Conservation (phyloP, 1,140 invertebrate genomes). For the Drosophila tsacasi region DNA sequence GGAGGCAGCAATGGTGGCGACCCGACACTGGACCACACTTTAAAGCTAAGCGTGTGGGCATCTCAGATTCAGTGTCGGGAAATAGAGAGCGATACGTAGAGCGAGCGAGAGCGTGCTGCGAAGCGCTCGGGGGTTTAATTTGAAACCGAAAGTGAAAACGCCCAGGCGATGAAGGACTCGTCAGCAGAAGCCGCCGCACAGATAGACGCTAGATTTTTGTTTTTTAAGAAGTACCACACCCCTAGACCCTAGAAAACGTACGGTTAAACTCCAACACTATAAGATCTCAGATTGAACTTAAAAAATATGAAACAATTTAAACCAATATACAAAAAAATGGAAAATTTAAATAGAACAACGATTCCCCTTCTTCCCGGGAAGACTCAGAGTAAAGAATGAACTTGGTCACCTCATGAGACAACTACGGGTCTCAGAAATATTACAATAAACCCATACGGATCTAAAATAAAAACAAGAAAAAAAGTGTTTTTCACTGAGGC, state of each 20-base stretch:
- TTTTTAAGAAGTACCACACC: constrained; percentile 36
- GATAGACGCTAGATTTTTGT: constrained; percentile 59
- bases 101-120: constrained; percentile 22
- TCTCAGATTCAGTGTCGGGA: constrained; percentile 34
- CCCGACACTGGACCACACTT: constrained; percentile 56
- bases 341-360: too few species aligned
- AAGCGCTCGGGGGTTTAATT: constrained; percentile 62
- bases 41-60: constrained; percentile 45
- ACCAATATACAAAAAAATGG: too few species aligned
- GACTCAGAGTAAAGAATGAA: too few species aligned
- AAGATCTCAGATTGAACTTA: too few species aligned
- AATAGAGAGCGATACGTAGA: constrained; percentile 26
- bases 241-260: not conserved
- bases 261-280: too few species aligned
- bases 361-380: too few species aligned
- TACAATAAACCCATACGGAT: too few species aligned
- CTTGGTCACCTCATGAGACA: too few species aligned
- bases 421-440: too few species aligned
- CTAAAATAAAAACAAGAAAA: not conserved
- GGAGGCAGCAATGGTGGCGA: constrained; percentile 9
- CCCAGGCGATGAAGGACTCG: constrained; percentile 68
- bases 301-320: too few species aligned
- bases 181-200: constrained; percentile 42
- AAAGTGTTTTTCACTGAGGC: too few species aligned
- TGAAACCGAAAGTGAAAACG: constrained; percentile 81